Base-by-base conservation (phyloP, 2,113 vertebrate genomes). In the Psittacula cyanocephala region DNA sequence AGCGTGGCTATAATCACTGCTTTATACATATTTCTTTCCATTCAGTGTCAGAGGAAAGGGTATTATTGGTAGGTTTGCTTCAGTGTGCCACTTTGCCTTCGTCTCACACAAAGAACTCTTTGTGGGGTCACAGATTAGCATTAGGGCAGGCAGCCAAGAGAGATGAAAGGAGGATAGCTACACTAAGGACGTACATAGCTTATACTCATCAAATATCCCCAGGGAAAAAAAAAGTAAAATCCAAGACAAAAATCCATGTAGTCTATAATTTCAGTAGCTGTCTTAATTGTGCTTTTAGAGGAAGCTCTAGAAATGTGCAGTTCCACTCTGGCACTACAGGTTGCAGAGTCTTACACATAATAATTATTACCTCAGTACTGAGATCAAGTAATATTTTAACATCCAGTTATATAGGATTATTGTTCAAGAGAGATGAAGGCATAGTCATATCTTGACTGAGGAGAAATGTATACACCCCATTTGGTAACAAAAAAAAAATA, bases 91-190 rank as follows among this genome's bases (percentile, higher is more conserved):
- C 75, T 93, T 37, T 77, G 93, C 72, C 82, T 75, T 64, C 55
- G 68, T 33, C 53, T 49, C 81, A 81, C 79, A 96, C 88, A 96
- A 96, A 97, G 94, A 77, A 68, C 63, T 88, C 94, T 96, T 96
- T 97, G 93, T 96, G 82, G 82, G 88, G 87, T 96, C 91, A 90
- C 71, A 91, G 88, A 95, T 95, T 94, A 93, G 95, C 95, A 96
- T 86, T 81, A 88, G 79, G 85, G 89, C 88, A 88, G 75, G 89
- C 91, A 89, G 93, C 95, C 91, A 91, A 64, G 50, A 78, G 71
- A 96, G 88, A 96, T 97, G 95, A 96, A 95, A 97, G 91, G 59
- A 90, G 71, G 81, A 95, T 71, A 75, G 89, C 64, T 86, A 68
- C 88, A 86, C 93, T 90, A 77, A 96, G 86, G 90, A 95, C 95